Conservation (phyloP, 2,797 vertebrate species). For the Enteromius treurensis region DNA sequence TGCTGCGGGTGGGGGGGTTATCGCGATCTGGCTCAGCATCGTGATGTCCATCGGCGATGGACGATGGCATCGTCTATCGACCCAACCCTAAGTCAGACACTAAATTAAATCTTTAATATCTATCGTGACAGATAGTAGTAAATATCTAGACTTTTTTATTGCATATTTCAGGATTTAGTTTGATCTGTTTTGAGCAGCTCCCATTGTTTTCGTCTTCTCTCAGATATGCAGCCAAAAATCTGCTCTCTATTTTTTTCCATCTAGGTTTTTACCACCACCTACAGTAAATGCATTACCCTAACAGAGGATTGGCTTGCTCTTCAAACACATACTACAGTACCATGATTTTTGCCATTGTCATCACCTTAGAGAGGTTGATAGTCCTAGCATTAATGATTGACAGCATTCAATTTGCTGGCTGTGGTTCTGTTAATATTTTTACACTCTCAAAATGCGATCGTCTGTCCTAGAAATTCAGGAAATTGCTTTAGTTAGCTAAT, state of each 20-base stretch:
- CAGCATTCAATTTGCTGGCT: neutral
- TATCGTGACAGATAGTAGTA: neutral
- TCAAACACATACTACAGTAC: neutral
- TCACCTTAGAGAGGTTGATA: neutral
- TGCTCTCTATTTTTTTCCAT: neutral
- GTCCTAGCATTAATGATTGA: neutral
- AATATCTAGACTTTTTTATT: neutral
- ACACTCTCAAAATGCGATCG: neutral
- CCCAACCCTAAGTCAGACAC: neutral
- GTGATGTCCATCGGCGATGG: too few relatives aligned
- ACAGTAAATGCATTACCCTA: neutral
- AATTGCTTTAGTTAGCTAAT: neutral
- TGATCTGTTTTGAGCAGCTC: conserved; percentile 3
- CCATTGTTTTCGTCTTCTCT: neutral
- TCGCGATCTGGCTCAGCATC: too few relatives aligned
- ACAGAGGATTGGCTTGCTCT: neutral
- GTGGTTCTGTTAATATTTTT: neutral
- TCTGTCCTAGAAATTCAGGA: neutral
- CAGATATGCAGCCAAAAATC: neutral
- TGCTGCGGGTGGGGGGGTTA: too few relatives aligned
- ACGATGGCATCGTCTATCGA: too few relatives aligned
- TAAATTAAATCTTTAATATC: neutral
- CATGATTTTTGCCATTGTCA: neutral
- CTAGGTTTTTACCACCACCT: neutral
- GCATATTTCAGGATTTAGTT: neutral